phyloP scores from a whole-genome alignment of 2,797 vertebrate genomes.

The Silurus aristotelis region DNA sequence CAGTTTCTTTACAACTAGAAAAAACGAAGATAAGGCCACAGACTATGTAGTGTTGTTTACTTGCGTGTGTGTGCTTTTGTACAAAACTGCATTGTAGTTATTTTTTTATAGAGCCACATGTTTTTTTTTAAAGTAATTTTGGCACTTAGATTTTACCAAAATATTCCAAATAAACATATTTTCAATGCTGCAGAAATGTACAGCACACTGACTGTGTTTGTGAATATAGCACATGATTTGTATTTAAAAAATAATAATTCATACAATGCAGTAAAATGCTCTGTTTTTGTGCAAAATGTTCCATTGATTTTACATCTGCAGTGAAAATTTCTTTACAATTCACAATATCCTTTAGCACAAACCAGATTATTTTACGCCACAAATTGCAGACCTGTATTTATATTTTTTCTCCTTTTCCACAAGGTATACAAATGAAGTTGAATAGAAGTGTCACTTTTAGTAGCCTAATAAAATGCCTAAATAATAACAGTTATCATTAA shows the following conservation, averaged over 20 bases:
- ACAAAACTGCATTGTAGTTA: too few relatives aligned
- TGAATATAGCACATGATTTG: neutral
- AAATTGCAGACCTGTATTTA: neutral
- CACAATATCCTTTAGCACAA: neutral
- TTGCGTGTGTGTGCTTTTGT: neutral
- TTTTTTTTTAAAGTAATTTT: neutral
- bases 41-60: neutral
- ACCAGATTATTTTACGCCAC: neutral
- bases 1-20: neutral
- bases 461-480: slow-evolving; percentile 38
- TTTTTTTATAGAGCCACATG: neutral
- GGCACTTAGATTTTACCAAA: neutral
- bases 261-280: neutral
- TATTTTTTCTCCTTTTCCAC: slow-evolving; percentile 6
- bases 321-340: neutral
- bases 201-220: neutral
- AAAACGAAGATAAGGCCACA: slow-evolving; percentile 15
- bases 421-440: slow-evolving; percentile 7
- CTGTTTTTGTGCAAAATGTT: slow-evolving; percentile 8
- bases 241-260: too few relatives aligned
- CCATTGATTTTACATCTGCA: neutral
- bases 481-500: slow-evolving; percentile 31
- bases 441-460: slow-evolving; percentile 24
- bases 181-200: neutral
- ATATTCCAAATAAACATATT: neutral